Conservation (phyloP, 2,888 invertebrate species). For the Yponomeuta malinellus region DNA sequence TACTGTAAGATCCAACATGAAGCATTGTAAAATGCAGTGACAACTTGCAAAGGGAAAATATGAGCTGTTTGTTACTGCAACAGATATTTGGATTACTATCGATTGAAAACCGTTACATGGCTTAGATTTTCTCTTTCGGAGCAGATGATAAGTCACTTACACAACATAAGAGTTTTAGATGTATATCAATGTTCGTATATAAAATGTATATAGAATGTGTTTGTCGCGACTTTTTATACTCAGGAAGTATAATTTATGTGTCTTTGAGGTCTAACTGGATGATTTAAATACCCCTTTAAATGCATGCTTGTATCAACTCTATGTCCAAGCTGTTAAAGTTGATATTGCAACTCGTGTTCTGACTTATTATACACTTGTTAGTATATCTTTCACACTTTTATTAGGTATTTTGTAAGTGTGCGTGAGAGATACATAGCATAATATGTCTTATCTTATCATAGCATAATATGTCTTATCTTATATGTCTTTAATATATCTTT, state of each 20-base stretch:
- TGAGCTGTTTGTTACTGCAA: background rate
- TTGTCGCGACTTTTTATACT: background rate
- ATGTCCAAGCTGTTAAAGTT: background rate
- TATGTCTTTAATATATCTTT: no score
- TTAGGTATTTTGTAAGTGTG: background rate
- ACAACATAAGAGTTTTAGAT: background rate
- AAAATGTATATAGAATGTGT: constrained; percentile 1
- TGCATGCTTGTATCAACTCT: background rate
- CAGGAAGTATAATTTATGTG: background rate
- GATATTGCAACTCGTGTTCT: background rate
- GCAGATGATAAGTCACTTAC: background rate
- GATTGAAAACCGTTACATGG: background rate
- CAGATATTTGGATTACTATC: background rate
- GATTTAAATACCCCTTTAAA: background rate
- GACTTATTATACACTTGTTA: background rate
- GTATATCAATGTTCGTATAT: background rate
- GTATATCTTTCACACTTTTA: background rate
- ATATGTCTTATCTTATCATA: no score
- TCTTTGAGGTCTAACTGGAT: background rate
- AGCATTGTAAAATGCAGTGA: background rate
- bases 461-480: no score
- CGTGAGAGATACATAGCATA: background rate
- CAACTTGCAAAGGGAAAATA: background rate
- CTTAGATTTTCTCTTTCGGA: background rate
- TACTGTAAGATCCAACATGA: background rate